Evolutionary conservation across 2,888 invertebrate species (phyloP), one percentile per base, ranked within the genome.

Genomic region (Copidosoma aretas): DNA sequence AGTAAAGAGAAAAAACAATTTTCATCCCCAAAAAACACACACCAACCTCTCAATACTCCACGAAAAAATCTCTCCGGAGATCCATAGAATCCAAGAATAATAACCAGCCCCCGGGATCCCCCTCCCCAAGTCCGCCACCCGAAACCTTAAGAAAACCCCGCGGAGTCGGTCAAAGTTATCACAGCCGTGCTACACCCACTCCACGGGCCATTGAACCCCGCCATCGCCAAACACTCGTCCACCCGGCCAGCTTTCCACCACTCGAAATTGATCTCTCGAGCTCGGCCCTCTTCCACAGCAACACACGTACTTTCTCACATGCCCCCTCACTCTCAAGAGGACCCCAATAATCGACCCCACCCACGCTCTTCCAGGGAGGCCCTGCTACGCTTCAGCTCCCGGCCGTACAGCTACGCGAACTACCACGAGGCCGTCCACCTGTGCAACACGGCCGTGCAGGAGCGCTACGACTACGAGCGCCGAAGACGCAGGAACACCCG

Each of bases 381-480:
- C 78, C 94, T 96, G 79, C 85, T 96, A 61, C 88, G 95, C 72
- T 95, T 96, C 83, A 94, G 95, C 81, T 93, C 93, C 0, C 91
- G 92, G 82, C 91, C 90, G 63, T 96, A 92, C 82, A 91, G 88
- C 69, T 86, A 94, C 59, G 88, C 89, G 60, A 91, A 91, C 81
- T 90, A 93, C 75, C 91, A 94, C 76, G 94, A 94, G 84, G 91
- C 91, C 14, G 90, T 96, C 75, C 95, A 96, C 83, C 84, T 96
- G 71, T 76, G 76, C 60, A 95, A 95, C 80, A 93, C 94, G 78
- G 92, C 95, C 17, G 90, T 96, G 49, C 95, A 96, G 83, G 90
- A 88, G 76, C 90, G 90, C 78, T 95, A 94, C 77, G 85, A 84
- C 53, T 74, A 68, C 68, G 78, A 84, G 73, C 77, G 75, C 62